Percentiles rank a stretch among this genome's conserved stretches.
These are phyloP conservation scores for Acronicta alni DNA, from an alignment of 2,888 invertebrate genomes.

Conservation along the genomic window DNA sequence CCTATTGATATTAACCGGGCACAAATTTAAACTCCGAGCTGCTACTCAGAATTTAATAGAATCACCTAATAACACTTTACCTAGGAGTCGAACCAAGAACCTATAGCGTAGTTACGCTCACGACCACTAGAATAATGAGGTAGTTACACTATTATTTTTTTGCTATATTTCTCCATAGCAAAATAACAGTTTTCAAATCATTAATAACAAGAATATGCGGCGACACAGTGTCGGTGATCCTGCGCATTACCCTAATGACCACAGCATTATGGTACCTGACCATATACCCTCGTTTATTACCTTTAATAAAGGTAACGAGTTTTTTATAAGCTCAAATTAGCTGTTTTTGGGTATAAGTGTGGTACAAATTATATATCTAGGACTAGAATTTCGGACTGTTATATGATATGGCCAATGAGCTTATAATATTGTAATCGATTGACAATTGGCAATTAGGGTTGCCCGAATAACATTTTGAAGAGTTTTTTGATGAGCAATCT, in stretches of 20 bases:
- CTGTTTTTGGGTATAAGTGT: conserved; percentile 66
- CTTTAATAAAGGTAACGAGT: conserved; percentile 83
- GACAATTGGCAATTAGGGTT: conserved; percentile 40
- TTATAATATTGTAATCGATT: conserved; percentile 53
- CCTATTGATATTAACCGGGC: no score
- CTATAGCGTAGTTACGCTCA: no score
- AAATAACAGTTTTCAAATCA: conserved; percentile 48
- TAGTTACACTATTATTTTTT: conserved; percentile 36
- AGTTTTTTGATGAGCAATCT: not conserved
- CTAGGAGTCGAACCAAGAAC: no score
- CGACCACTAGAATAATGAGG: no score
- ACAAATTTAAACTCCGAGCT: no score
- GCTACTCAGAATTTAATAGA: no score
- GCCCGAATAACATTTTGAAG: not conserved
- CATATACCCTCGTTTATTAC: conserved; percentile 82
- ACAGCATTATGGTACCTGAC: conserved; percentile 73
- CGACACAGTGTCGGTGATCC: conserved; percentile 71
- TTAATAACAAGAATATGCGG: conserved; percentile 57
- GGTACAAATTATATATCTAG: conserved; percentile 76
- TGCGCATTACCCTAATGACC: conserved; percentile 77
- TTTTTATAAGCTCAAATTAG: conserved; percentile 68
- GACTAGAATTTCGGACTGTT: conserved; percentile 52
- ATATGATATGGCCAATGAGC: conserved; percentile 39
- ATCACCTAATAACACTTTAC: no score
- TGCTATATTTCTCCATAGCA: conserved; percentile 44